phyloP scores from a whole-genome alignment of 2,888 invertebrate genomes.

The Tenthredo livida region DNA sequence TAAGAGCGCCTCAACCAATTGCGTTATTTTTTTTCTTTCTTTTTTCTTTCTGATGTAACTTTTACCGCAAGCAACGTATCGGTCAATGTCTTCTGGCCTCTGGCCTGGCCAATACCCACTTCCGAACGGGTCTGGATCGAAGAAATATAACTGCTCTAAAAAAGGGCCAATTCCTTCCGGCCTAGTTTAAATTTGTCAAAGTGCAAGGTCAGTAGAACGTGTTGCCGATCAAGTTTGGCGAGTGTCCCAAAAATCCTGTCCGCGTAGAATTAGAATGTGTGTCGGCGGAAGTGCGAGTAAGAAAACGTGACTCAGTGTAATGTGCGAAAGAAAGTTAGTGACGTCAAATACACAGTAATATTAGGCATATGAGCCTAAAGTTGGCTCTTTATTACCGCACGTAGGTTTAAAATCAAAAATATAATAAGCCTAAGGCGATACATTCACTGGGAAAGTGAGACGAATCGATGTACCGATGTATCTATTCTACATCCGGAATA shows the following conservation, averaged over 20 bases:
- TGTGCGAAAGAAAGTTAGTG: constrained; percentile 63
- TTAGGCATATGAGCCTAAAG: background rate
- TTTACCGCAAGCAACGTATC: constrained; percentile 28
- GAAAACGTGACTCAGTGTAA: constrained; percentile 62
- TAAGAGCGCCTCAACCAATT: background rate
- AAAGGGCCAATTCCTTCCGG: constrained; percentile 27
- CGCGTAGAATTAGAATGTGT: constrained; percentile 61
- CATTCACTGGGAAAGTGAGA: constrained; percentile 15
- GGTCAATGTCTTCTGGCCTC: constrained; percentile 36
- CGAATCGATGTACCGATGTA: background rate
- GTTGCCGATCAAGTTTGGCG: constrained; percentile 12
- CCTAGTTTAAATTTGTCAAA: background rate
- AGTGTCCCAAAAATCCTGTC: constrained; percentile 44
- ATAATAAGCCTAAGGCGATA: background rate
- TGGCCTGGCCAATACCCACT: background rate
- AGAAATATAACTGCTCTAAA: background rate
- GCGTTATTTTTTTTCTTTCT: background rate
- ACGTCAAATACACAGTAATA: constrained; percentile 40
- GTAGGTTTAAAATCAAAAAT: background rate
- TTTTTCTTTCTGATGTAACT: constrained; percentile 26
- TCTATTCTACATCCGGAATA: background rate
- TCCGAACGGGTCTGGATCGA: background rate
- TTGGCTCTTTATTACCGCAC: background rate
- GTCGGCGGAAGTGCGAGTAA: constrained; percentile 66
- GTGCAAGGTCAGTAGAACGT: constrained; percentile 43